Percentiles rank a stretch among this genome's conserved stretches.
Evolutionary conservation across 2,113 vertebrate genomes (phyloP).

Genomic region (Ctenomys sociabilis): DNA sequence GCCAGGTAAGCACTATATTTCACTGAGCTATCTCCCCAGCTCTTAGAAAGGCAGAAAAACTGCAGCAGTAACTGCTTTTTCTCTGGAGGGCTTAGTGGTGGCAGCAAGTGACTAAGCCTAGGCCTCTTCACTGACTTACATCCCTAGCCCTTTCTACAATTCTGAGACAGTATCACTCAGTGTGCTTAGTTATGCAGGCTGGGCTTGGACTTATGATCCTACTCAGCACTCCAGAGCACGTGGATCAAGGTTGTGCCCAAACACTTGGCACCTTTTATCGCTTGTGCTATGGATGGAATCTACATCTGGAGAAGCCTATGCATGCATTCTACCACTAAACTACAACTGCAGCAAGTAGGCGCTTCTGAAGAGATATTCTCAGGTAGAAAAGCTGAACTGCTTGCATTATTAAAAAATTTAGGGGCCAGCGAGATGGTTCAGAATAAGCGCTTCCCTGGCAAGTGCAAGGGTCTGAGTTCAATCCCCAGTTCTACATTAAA

Average conservation of each 20-base stretch:
- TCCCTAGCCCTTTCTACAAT: background rate
- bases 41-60: background rate
- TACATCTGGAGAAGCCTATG: background rate
- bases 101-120: background rate
- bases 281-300: background rate
- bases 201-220: background rate
- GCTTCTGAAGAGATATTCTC: background rate
- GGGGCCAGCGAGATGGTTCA: too few species aligned
- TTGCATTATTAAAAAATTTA: constrained; percentile 21
- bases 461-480: too few species aligned
- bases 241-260: background rate
- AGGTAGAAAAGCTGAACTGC: background rate
- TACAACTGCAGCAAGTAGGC: background rate
- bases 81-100: background rate
- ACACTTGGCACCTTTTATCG: background rate
- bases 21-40: too few species aligned
- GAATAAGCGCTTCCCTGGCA: too few species aligned
- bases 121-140: background rate
- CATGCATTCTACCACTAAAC: background rate
- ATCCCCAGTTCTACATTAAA: too few species aligned
- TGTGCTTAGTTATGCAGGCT: background rate
- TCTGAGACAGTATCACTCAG: background rate
- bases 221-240: background rate
- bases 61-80: background rate
- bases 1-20: too few species aligned